These are phyloP conservation scores for Setophaga coronata DNA, from an alignment of 2,113 vertebrate genomes.

Conservation along the genomic window DNA sequence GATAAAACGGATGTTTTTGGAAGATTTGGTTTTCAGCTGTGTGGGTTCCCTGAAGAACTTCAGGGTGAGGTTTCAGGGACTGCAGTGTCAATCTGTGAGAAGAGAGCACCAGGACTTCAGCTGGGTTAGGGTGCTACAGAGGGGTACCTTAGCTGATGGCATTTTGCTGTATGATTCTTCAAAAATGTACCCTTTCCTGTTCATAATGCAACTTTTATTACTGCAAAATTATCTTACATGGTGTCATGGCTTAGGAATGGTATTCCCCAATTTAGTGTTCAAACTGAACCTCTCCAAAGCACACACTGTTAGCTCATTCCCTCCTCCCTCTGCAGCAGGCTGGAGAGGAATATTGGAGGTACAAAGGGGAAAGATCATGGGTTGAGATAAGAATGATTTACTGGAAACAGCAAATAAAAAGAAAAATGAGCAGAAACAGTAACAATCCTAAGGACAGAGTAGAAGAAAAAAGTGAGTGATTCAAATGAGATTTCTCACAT, in stretches of 20 bases:
- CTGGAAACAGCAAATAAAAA: background rate
- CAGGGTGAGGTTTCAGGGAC: background rate
- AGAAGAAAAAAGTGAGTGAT: background rate
- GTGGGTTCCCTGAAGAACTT: background rate
- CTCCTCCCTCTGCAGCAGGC: accelerated
- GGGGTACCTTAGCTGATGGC: background rate
- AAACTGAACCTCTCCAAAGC: background rate
- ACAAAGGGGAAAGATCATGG: background rate
- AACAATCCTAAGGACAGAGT: accelerated
- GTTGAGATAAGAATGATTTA: background rate
- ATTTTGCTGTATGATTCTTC: background rate
- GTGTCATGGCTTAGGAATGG: background rate
- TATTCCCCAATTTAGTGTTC: background rate
- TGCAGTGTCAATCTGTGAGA: background rate
- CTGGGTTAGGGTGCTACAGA: background rate
- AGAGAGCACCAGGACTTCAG: background rate
- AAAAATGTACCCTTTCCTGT: background rate
- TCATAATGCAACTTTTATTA: background rate
- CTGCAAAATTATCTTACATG: background rate
- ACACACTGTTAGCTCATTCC: accelerated
- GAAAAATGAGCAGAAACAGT: background rate
- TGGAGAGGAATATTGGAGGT: background rate
- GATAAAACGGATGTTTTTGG: background rate
- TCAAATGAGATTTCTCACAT: accelerated
- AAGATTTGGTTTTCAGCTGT: background rate